phyloP scores from a whole-genome alignment of 2,888 invertebrate genomes.

The Arrhopalites spinosus region DNA sequence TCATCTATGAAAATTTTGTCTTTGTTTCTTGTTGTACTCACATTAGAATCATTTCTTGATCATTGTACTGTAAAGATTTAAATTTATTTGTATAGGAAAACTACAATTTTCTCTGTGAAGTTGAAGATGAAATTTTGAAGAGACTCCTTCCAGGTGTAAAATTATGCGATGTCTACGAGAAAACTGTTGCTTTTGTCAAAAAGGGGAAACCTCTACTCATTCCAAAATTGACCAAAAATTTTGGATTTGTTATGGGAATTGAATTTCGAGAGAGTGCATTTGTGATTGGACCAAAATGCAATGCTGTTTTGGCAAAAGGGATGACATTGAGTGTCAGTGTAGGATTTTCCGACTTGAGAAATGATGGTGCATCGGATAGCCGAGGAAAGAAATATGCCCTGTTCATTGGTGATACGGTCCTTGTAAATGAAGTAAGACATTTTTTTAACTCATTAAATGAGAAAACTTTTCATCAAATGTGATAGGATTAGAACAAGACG shows the following conservation, averaged over 20 bases:
- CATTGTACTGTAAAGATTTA: no score
- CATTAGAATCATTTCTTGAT: neutral
- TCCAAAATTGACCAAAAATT: constrained; percentile 90
- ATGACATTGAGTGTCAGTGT: constrained; percentile 97
- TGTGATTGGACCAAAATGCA: constrained; percentile 83
- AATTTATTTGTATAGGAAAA: constrained; percentile 48
- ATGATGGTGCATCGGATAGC: constrained; percentile 80
- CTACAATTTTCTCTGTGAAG: constrained; percentile 85
- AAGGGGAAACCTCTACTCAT: constrained; percentile 82
- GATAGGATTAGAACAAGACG: no score
- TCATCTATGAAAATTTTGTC: neutral
- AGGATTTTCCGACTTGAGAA: constrained; percentile 83
- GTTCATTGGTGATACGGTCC: constrained; percentile 95
- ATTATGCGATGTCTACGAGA: constrained; percentile 84
- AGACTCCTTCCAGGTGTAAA: constrained; percentile 80
- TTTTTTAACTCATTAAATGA: no score
- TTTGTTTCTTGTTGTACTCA: no score
- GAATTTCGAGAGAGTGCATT: constrained; percentile 96
- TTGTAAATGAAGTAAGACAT: constrained; percentile 78
- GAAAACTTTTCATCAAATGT: no score
- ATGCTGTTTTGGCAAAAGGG: constrained; percentile 78
- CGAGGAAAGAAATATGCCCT: constrained; percentile 88
- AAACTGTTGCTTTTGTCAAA: constrained; percentile 78
- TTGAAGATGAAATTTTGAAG: constrained; percentile 90
- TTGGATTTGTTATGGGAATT: constrained; percentile 98